These are phyloP conservation scores for Eonycteris spelaea DNA, from an alignment of 2,113 vertebrate species.

Conservation along the genomic window DNA sequence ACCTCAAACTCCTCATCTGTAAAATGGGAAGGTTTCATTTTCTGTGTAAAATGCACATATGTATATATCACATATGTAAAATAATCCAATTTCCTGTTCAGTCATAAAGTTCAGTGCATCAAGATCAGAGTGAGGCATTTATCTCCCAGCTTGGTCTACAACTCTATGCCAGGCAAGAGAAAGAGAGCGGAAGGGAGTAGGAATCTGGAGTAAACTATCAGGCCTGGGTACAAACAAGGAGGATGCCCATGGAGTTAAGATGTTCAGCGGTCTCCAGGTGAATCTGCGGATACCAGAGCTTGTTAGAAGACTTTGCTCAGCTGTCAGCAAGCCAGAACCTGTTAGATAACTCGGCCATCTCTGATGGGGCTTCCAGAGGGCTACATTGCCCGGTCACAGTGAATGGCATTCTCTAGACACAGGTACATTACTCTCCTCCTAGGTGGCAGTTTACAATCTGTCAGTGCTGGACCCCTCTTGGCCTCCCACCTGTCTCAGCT, in stretches of 20 bases:
- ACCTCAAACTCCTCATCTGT: not conserved
- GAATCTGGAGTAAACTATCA: accelerated
- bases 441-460: not conserved
- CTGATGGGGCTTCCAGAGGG: not conserved
- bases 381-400: not conserved
- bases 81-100: constrained; percentile 15
- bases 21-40: not conserved
- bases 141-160: not conserved
- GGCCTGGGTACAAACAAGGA: not conserved
- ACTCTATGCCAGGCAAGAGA: not conserved
- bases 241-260: not conserved
- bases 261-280: not conserved
- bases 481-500: no score
- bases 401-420: not conserved
- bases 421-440: accelerated
- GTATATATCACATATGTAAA: not conserved
- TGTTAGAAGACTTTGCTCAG: not conserved
- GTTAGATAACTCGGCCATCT: not conserved
- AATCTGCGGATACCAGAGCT: not conserved
- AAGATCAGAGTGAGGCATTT: not conserved
- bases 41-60: not conserved
- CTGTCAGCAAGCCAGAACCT: not conserved
- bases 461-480: not conserved
- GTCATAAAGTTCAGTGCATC: constrained; percentile 11
- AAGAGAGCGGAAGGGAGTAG: not conserved